A percentile compares a stretch with the other conserved stretches of the same genome.
Evolutionary conservation across 1,140 invertebrate genomes (phyloP).

Genomic region (Caerostris darwini): DNA sequence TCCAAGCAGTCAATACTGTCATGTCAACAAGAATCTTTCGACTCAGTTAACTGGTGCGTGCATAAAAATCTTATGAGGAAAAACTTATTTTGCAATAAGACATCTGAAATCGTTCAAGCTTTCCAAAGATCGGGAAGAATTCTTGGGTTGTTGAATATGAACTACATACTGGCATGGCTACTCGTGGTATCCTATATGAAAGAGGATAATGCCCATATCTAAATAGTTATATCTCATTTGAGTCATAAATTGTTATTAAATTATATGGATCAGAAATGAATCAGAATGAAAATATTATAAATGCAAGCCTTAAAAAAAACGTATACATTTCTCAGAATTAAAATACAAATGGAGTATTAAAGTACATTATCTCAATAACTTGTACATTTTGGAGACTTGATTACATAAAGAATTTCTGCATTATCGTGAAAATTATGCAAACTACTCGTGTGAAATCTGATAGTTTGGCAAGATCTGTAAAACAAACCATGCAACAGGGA

Average conservation of each 20-base stretch:
- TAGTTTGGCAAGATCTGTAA: too few species aligned
- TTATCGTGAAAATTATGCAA: too few species aligned
- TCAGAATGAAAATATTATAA: too few species aligned
- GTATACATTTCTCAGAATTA: too few species aligned
- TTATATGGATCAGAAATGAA: too few species aligned
- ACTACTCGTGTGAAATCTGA: too few species aligned
- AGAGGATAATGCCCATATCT: not conserved
- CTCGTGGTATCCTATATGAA: not conserved
- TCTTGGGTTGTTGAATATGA: not conserved
- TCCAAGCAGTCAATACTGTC: not conserved
- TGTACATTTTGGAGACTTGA: too few species aligned
- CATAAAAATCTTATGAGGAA: not conserved
- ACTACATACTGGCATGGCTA: not conserved
- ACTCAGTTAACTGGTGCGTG: not conserved
- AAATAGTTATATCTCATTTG: not conserved
- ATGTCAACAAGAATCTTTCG: not conserved
- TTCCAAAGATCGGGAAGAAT: not conserved
- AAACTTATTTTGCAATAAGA: not conserved
- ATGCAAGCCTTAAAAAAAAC: too few species aligned
- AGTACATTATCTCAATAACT: too few species aligned
- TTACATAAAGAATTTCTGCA: too few species aligned
- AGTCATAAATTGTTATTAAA: not conserved
- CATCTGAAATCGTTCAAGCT: not conserved
- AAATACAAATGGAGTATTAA: too few species aligned
- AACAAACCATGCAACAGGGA: too few species aligned